Conservation (phyloP, 1,140 invertebrate genomes). For the Bombus turneri region DNA sequence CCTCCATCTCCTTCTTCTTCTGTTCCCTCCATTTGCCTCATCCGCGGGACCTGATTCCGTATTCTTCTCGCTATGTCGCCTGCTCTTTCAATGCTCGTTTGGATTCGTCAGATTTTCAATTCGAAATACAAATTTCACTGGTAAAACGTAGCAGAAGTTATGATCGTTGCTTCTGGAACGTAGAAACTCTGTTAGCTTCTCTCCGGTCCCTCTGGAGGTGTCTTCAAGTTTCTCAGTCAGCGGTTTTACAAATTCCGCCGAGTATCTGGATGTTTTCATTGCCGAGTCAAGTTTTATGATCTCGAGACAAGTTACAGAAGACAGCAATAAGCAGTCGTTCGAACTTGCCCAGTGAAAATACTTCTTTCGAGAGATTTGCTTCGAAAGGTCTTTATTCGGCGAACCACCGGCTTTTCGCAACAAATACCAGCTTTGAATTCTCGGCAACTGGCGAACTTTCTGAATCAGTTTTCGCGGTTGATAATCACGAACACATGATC, state of each 20-base stretch:
- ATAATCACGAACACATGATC: neutral
- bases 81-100: neutral
- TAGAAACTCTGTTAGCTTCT: neutral
- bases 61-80: neutral
- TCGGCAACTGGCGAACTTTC: neutral
- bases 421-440: too few species aligned
- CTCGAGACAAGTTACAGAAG: neutral
- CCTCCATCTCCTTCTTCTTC: neutral
- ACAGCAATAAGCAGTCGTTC: neutral
- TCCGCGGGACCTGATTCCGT: neutral
- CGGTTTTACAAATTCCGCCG: neutral
- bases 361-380: neutral
- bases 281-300: constrained; percentile 3
- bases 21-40: neutral
- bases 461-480: neutral
- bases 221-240: neutral
- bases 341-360: neutral
- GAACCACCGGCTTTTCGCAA: neutral
- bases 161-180: neutral
- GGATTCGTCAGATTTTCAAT: neutral
- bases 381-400: neutral
- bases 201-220: neutral
- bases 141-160: neutral
- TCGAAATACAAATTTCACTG: neutral
- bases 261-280: neutral